Evolutionary conservation across 2,888 invertebrate species (phyloP).

Genomic region (Cephus pulcher): DNA sequence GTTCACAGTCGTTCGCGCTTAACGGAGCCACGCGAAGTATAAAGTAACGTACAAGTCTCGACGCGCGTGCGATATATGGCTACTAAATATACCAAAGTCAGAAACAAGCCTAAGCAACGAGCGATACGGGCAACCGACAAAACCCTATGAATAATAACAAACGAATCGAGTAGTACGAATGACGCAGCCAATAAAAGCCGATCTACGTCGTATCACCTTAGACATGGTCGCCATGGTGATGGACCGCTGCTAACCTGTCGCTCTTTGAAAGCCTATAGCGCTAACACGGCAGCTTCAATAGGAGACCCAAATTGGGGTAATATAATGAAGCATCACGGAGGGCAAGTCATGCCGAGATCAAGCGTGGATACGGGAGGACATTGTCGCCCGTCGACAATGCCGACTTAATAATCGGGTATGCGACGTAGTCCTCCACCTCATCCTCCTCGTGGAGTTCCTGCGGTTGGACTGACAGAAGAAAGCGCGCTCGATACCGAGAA

Average conservation of each 20-base stretch:
- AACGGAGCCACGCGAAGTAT: not conserved
- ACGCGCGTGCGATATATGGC: no score
- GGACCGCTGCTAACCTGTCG: not conserved
- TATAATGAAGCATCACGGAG: conserved; percentile 2
- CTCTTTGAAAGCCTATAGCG: not conserved
- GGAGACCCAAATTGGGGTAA: not conserved
- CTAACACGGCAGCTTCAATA: not conserved
- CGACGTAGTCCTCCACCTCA: not conserved
- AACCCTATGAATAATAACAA: not conserved
- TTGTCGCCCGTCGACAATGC: not conserved
- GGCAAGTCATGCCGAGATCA: conserved; percentile 3
- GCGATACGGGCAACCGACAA: not conserved
- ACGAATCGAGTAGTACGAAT: not conserved
- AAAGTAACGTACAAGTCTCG: no score
- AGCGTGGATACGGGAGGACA: conserved; percentile 1
- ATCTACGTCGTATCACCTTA: not conserved
- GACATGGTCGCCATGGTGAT: not conserved
- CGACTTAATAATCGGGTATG: conserved; percentile 1
- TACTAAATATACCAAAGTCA: not conserved
- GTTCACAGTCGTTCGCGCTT: not conserved
- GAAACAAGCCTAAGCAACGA: not conserved
- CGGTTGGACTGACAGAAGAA: not conserved
- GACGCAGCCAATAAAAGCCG: not conserved
- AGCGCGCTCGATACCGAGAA: not conserved
- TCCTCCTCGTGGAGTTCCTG: not conserved